Percentiles rank a stretch among this genome's conserved stretches.
Evolutionary conservation across 1,140 invertebrate species (phyloP).

Genomic region (Littorina saxatilis): DNA sequence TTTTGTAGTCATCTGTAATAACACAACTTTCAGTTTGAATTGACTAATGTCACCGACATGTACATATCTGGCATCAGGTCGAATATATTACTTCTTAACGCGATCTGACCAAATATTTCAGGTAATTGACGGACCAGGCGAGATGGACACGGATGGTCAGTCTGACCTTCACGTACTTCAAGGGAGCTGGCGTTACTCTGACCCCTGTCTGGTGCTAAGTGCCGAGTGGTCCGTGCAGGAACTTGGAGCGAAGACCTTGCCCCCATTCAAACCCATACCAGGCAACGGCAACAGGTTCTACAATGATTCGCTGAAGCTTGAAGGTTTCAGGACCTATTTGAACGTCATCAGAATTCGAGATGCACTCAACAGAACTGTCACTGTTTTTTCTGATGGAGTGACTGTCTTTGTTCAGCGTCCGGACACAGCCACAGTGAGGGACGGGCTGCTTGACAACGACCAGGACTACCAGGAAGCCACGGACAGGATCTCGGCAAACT

Average conservation of each 20-base stretch:
- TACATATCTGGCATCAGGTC: too few relatives aligned
- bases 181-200: conserved; percentile 48
- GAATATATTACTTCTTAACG: too few relatives aligned
- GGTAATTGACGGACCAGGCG: conserved; percentile 51
- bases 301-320: conserved; percentile 48
- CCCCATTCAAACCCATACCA: conserved; percentile 32
- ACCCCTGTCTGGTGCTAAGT: conserved; percentile 41
- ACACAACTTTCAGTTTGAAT: too few relatives aligned
- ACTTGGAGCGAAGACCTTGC: conserved; percentile 31
- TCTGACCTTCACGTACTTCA: conserved; percentile 41
- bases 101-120: too few relatives aligned
- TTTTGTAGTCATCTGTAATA: too few relatives aligned
- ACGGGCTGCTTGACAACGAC: conserved; percentile 45
- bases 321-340: conserved; percentile 46
- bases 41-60: too few relatives aligned
- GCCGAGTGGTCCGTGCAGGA: conserved; percentile 48
- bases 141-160: conserved; percentile 40
- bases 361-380: conserved; percentile 48
- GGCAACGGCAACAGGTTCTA: conserved; percentile 36
- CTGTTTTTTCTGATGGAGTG: conserved; percentile 49
- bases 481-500: conserved; percentile 50
- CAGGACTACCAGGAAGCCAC: conserved; percentile 47
- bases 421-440: conserved; percentile 40
- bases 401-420: conserved; percentile 51
- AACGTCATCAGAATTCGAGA: conserved; percentile 44